These are phyloP conservation scores for Mythimna impura DNA, from an alignment of 2,888 invertebrate genomes.

Conservation along the genomic window DNA sequence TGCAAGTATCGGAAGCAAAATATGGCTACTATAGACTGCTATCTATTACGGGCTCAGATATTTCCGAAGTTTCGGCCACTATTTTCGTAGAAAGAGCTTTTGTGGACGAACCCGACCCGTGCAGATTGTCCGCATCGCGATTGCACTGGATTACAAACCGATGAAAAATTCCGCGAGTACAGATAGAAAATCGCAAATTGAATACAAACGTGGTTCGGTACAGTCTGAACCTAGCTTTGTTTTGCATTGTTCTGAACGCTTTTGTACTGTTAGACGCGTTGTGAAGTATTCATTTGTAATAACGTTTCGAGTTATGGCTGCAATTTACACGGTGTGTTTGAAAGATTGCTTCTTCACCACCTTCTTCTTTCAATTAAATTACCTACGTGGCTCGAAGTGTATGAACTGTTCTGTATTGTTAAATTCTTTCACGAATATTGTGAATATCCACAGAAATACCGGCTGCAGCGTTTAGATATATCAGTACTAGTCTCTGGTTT, in stretches of 20 bases:
- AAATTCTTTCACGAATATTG: not conserved
- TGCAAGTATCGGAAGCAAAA: constrained; percentile 15
- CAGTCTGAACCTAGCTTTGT: constrained; percentile 74
- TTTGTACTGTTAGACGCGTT: constrained; percentile 51
- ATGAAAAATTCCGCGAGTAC: constrained; percentile 80
- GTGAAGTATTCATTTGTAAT: constrained; percentile 42
- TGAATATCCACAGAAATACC: not conserved
- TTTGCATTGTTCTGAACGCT: constrained; percentile 71
- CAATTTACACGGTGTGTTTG: constrained; percentile 21
- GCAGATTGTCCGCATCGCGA: constrained; percentile 68
- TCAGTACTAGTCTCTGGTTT: not conserved
- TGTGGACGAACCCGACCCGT: constrained; percentile 67
- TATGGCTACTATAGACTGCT: constrained; percentile 31
- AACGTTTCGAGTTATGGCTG: constrained; percentile 21
- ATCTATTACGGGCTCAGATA: constrained; percentile 32
- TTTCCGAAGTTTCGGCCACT: constrained; percentile 34
- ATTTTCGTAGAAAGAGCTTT: constrained; percentile 63
- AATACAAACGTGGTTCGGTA: constrained; percentile 78
- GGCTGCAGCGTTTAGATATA: too few species aligned
- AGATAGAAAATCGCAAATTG: constrained; percentile 80
- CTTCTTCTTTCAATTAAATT: not conserved
- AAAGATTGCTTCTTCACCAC: constrained; percentile 12
- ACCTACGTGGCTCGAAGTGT: not conserved
- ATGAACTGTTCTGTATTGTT: not conserved
- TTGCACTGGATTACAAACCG: constrained; percentile 80